These are phyloP conservation scores for Drosophila truncata DNA, from an alignment of 1,140 invertebrate species.

Conservation along the genomic window DNA sequence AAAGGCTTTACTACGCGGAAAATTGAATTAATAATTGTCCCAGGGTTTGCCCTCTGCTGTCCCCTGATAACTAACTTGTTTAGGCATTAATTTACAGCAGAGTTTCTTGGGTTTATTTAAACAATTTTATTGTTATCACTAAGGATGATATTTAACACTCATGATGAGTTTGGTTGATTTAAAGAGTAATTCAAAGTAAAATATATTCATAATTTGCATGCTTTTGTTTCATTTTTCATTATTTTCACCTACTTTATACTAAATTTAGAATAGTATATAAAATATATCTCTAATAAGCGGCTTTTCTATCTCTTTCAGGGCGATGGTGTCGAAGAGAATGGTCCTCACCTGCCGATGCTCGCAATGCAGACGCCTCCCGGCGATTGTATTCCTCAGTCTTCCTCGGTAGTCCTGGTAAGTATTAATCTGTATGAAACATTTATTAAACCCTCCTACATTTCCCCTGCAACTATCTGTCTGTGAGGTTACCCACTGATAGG, in stretches of 20 bases:
- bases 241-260: constrained; percentile 6
- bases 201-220: background rate
- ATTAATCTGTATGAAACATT: background rate
- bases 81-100: constrained; percentile 13
- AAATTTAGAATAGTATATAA: no score
- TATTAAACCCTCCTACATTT: background rate
- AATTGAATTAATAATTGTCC: constrained; percentile 46
- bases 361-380: constrained; percentile 91
- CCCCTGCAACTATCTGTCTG: constrained; percentile 10
- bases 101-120: constrained; percentile 10
- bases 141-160: background rate
- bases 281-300: constrained; percentile 50
- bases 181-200: background rate
- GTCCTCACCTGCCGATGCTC: constrained; percentile 92
- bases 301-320: constrained; percentile 87
- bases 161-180: constrained; percentile 5
- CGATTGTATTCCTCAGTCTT: constrained; percentile 95
- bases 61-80: background rate
- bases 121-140: constrained; percentile 16
- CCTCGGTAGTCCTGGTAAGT: constrained; percentile 94
- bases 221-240: background rate
- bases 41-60: background rate
- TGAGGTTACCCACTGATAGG: constrained; percentile 7
- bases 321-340: constrained; percentile 96
- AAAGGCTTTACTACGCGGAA: constrained; percentile 44